phyloP scores from a whole-genome alignment of 1,140 invertebrate genomes.

The Sinonovacula constricta region DNA sequence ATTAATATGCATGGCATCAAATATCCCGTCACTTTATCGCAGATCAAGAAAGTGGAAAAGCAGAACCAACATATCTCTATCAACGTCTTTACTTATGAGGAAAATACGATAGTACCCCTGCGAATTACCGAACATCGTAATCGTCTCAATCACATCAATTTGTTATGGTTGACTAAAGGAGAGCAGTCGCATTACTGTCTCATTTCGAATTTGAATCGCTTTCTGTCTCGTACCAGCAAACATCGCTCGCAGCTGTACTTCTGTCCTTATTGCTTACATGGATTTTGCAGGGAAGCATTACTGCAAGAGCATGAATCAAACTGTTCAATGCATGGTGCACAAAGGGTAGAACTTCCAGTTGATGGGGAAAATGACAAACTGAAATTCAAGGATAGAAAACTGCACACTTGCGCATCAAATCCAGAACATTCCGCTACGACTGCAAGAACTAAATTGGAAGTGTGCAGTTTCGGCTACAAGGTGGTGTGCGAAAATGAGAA shows the following conservation, averaged over 20 bases:
- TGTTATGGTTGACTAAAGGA: background rate
- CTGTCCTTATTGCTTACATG: slow-evolving; percentile 35
- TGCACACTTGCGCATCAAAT: no score
- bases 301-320: no score
- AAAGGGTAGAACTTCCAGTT: slow-evolving; percentile 29
- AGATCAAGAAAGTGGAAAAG: slow-evolving; percentile 15
- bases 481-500: slow-evolving; percentile 12
- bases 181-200: slow-evolving; percentile 5
- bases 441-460: no score
- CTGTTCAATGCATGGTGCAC: slow-evolving; percentile 13
- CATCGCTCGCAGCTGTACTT: slow-evolving; percentile 12
- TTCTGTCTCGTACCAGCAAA: slow-evolving; percentile 23
- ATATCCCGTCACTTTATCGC: slow-evolving; percentile 14
- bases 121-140: slow-evolving; percentile 7
- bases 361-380: slow-evolving; percentile 10
- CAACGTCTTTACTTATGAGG: slow-evolving; percentile 19
- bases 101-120: slow-evolving; percentile 1
- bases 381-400: no score
- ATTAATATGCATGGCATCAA: slow-evolving; percentile 12
- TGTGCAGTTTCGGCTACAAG: no score
- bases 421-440: background rate
- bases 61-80: slow-evolving; percentile 15
- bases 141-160: background rate
- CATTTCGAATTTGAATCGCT: slow-evolving; percentile 6
- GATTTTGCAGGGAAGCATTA: no score